phyloP scores from a whole-genome alignment of 2,797 vertebrate genomes.

The Nyctibius grandis region DNA sequence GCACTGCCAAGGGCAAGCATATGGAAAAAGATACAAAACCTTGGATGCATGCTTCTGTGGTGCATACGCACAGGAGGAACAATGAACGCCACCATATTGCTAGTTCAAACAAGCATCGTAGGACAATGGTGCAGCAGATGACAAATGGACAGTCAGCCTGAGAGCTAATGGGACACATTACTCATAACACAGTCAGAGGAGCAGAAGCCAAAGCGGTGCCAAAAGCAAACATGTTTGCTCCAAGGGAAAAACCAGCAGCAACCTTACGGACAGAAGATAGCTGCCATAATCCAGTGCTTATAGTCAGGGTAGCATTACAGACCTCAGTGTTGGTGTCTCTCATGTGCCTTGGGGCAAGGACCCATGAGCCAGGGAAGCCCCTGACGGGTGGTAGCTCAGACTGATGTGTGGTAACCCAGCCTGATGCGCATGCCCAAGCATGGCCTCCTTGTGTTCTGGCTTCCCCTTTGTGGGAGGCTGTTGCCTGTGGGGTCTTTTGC shows the following conservation, averaged over 20 bases:
- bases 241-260: background rate
- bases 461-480: background rate
- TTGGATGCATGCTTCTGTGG: background rate
- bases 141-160: background rate
- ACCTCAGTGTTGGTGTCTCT: background rate
- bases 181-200: background rate
- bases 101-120: background rate
- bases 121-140: background rate
- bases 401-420: background rate
- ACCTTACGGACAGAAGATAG: background rate
- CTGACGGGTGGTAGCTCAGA: background rate
- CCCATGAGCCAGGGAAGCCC: background rate
- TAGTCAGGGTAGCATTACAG: background rate
- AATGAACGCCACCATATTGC: rapidly evolving
- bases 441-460: rapidly evolving
- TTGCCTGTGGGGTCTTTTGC: background rate
- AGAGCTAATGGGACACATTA: background rate
- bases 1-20: background rate
- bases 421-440: background rate
- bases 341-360: rapidly evolving
- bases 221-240: background rate
- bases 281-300: background rate
- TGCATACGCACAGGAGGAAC: background rate
- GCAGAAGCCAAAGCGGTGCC: background rate
- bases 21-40: background rate